These are phyloP conservation scores for Sardinella longiceps DNA, from an alignment of 2,797 vertebrate species.

Conservation along the genomic window DNA sequence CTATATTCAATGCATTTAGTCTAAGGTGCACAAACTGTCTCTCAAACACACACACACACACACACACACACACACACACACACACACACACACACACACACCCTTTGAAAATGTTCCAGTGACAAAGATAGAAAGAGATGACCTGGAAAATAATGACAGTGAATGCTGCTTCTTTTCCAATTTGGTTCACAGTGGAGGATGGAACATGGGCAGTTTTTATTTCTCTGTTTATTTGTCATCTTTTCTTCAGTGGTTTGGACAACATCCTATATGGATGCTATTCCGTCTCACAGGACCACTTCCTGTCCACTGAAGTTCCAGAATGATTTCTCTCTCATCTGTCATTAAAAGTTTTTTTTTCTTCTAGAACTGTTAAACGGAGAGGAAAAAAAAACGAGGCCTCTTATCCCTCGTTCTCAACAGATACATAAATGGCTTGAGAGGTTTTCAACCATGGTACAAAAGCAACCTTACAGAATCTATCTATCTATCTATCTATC, in stretches of 20 bases:
- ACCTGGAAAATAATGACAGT: conserved; percentile 27
- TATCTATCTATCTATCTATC: neutral
- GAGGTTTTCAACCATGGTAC: neutral
- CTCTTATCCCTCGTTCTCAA: neutral
- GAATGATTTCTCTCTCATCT: conserved; percentile 1
- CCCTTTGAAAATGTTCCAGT: neutral
- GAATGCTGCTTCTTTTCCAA: conserved; percentile 18
- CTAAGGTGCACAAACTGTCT: neutral
- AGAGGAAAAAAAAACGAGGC: neutral
- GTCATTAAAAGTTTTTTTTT: conserved; percentile 4
- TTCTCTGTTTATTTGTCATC: neutral
- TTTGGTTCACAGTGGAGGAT: conserved; percentile 21
- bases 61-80: conserved; percentile 17
- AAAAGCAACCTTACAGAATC: neutral
- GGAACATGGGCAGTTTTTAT: neutral
- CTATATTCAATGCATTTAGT: too few relatives aligned
- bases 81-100: conserved; percentile 19
- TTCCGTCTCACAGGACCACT: neutral
- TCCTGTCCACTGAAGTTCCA: neutral
- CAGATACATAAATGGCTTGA: neutral
- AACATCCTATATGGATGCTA: neutral
- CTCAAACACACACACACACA: neutral
- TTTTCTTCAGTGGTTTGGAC: neutral
- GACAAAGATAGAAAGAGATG: conserved; percentile 17
- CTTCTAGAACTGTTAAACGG: neutral